Percentiles rank a stretch among this genome's conserved stretches.
Conservation (phyloP, 2,797 vertebrate species). For the Labeo calbasu region DNA sequence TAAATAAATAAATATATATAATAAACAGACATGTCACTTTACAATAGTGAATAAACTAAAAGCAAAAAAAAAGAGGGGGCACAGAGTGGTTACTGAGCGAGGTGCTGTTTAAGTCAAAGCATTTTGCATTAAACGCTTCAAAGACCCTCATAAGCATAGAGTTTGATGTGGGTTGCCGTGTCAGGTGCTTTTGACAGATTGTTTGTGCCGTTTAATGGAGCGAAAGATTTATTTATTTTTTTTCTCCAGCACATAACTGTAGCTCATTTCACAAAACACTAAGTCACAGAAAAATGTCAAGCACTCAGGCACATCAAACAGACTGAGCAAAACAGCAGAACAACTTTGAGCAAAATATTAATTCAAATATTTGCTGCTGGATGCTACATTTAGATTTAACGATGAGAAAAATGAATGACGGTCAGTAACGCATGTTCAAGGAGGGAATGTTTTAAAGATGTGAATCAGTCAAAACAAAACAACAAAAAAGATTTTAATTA, state of each 20-base stretch:
- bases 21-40: neutral
- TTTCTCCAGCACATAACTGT: neutral
- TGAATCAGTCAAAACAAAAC: neutral
- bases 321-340: neutral
- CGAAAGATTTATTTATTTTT: neutral
- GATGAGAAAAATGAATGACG: neutral
- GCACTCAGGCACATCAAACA: neutral
- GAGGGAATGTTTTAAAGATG: neutral
- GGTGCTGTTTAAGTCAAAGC: neutral
- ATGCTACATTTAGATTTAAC: neutral
- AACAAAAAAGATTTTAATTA: no score
- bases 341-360: neutral
- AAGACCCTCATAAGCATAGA: no score
- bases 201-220: neutral
- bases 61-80: neutral
- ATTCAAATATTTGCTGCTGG: neutral
- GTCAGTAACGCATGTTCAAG: neutral
- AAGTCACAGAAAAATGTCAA: neutral
- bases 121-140: neutral
- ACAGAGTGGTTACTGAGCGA: neutral
- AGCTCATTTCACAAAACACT: neutral
- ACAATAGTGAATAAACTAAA: neutral
- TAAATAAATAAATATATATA: neutral
- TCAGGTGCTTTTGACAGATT: conserved; percentile 4
- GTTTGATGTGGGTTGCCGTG: neutral